Base-by-base conservation (phyloP, 2,888 invertebrate species). In the Leucophenga maculata region DNA sequence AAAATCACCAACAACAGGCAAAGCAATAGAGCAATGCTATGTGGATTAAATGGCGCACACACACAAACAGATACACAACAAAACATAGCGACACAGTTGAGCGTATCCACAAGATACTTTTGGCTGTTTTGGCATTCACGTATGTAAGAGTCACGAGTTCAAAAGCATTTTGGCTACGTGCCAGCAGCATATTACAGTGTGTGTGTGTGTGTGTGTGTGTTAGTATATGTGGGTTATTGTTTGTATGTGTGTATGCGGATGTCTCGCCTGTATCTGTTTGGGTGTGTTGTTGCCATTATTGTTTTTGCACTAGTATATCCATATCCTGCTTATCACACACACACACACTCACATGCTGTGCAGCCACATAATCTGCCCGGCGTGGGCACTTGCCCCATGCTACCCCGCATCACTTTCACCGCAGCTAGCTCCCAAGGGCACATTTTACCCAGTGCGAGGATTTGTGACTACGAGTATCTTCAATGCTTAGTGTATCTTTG, bases 31-130 rank as follows among this genome's bases (percentile, higher is more conserved):
- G 14, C 31, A 22, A 31, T 57, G 26, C n/a, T 26, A 26, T 8
- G 31, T 31, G 57, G 57, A 57, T 57, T 57, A 57, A 57, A 31
- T 20, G 20, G 22, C n/a, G 4, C 26, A 26, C 26, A 26, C 14
- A 22, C 57, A 73, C 75, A 66, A 44, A 52, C 39, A 69, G 4
- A n/a, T 3, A 22, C 13, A 13, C 57, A 65, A 22, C 46, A 48
- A 62, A 69, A 54, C 50, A 39, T 39, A 50, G 50, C 50, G 18
- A 18, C 6, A 18, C 50, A 50, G 18, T 1, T 50, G 50, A 50
- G 50, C 50, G 50, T 50, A 50, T 50, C 50, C n/a, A 50, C 8
- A 18, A 50, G 50, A 50, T 18, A 50, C 50, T n/a, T 50, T 18
- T 50, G 13, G n/a, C 8, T 50, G 50, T 6, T 39, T 11, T 11